Conservation (phyloP, 2,797 vertebrate genomes). For the Thalassophryne amazonica region DNA sequence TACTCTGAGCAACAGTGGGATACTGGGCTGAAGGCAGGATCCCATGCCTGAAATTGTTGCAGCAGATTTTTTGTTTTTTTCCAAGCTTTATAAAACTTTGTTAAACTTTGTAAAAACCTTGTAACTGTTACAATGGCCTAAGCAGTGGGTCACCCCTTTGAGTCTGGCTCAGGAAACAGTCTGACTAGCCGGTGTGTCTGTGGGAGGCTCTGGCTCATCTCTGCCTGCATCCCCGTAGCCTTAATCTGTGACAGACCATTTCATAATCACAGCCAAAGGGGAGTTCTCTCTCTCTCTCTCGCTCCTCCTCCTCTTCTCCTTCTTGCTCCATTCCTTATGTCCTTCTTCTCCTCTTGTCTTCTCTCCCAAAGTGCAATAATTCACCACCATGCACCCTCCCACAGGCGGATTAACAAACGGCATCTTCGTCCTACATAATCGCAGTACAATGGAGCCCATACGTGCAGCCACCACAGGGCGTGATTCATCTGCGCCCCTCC, state of each 20-base stretch:
- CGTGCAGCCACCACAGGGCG: slow-evolving; percentile 63
- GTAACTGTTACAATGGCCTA: no score
- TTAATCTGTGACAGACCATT: slow-evolving; percentile 88
- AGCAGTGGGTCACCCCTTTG: no score
- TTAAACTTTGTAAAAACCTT: no score
- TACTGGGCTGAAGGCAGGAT: no score
- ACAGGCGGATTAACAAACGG: slow-evolving; percentile 81
- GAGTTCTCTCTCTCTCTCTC: slow-evolving; percentile 52
- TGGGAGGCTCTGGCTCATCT: slow-evolving; percentile 82
- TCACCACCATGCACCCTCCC: slow-evolving; percentile 81
- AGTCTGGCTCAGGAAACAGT: no score
- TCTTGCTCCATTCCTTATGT: not conserved
- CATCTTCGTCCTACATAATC: slow-evolving; percentile 83
- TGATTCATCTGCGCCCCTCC: slow-evolving; percentile 55
- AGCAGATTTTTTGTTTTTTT: no score
- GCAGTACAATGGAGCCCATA: slow-evolving; percentile 74
- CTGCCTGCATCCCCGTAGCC: slow-evolving; percentile 81
- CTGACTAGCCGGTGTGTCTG: slow-evolving; percentile 79
- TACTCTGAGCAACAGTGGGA: no score
- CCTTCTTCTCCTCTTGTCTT: slow-evolving; percentile 23
- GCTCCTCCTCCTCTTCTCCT: slow-evolving; percentile 9
- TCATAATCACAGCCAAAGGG: slow-evolving; percentile 86
- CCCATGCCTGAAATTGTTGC: no score
- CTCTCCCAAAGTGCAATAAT: slow-evolving; percentile 76
- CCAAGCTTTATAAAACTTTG: no score